Evolutionary conservation across 92 coral and sea anemone species (phyloP).

Genomic region (Actinostola sp.): DNA sequence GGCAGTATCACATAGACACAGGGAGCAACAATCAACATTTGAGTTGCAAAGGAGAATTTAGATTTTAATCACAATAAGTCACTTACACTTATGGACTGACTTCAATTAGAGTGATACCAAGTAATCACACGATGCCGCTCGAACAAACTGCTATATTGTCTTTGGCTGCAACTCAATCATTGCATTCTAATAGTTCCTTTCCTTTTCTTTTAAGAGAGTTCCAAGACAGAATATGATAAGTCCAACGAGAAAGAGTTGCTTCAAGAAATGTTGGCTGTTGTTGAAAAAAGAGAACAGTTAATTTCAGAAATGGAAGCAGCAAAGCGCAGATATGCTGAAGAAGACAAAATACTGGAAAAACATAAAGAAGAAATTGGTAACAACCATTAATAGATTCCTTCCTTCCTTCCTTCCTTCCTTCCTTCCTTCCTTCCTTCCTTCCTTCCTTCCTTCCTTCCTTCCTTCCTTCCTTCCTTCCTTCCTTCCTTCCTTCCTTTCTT

Average conservation of each 20-base stretch:
- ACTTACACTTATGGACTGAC: too few species aligned
- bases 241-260: conserved; percentile 72
- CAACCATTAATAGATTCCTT: neutral
- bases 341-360: conserved; percentile 68
- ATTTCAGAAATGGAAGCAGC: conserved; percentile 82
- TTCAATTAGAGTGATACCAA: too few species aligned
- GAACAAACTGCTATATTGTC: too few species aligned
- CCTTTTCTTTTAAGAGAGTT: conserved; percentile 41
- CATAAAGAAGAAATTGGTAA: conserved; percentile 75
- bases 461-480: neutral
- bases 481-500: neutral
- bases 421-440: neutral
- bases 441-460: neutral
- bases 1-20: too few species aligned
- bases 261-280: conserved; percentile 88
- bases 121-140: too few species aligned
- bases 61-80: too few species aligned
- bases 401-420: neutral
- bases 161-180: neutral
- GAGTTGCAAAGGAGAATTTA: too few species aligned
- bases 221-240: conserved; percentile 84
- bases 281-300: conserved; percentile 88
- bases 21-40: too few species aligned
- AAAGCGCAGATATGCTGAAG: conserved; percentile 74
- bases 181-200: conserved; percentile 1